Base-by-base conservation (phyloP, 1,140 invertebrate species). In the Drosophila kanapiae region DNA sequence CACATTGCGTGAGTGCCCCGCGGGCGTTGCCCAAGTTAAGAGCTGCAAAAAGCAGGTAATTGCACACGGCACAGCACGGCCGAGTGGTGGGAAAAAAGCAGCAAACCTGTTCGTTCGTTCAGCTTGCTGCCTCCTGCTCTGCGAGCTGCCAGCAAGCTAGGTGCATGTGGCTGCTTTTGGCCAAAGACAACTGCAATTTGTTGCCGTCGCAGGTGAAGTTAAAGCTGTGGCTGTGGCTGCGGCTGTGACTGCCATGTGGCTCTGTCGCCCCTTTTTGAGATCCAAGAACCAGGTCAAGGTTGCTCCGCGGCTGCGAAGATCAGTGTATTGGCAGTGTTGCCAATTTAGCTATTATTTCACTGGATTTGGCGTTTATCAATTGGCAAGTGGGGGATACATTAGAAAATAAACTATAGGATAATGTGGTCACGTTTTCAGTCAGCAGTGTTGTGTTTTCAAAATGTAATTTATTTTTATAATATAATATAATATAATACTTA, bases 281-380 rank as follows among this genome's bases (percentile, higher is more conserved):
- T 88, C 71, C 80, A 70, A 72, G 83, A 86, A 86, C 80, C 80
- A 67, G 83, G 83, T 86, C 83, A 86, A 86, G 83, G 83, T 70
- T 87, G 72, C 51, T 48, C 40, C 45, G 54, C 53, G 61, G 62
- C 62, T 38, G 53, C 37, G 18, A 69, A 86, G 78, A 79, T 86
- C 82, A 79, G 86, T 51, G 75, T 75, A 3, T 23, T 23, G 23
- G 23, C 23, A 23, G 23, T 23, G 23, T 23, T 23, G 23, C 23
- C 23, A 23, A 23, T 23, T 23, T 23, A 23, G 23, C 23, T 23
- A 23, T 23, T 23, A 23, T 23, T 23, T 23, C 23, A 23, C 23
- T 23, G 3, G 23, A 23, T 23, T 23, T 23, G 23, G 23, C 23
- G 23, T 23, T 23, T 23, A 2, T 23, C 23, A 23, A 23, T 23